Evolutionary conservation across 2,888 invertebrate genomes (phyloP), one percentile per base, ranked within the genome.

Genomic region (Geophilus truncorum): DNA sequence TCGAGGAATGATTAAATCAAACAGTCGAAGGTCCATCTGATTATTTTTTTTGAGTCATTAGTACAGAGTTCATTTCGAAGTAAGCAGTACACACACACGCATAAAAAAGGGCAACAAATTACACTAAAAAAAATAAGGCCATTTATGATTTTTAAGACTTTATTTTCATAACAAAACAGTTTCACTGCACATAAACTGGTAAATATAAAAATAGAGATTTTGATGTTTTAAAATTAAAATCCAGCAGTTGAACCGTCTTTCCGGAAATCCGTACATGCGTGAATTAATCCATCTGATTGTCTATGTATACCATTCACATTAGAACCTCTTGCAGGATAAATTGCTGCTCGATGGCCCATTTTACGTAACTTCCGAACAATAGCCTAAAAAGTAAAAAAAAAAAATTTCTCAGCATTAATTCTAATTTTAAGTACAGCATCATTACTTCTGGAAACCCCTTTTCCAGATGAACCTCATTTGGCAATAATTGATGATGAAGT

Each of bases 401-500:
- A 7, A 15, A 0, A 18, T 23, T n/a, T n/a, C n/a, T n/a, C n/a
- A n/a, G n/a, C n/a, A n/a, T n/a, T n/a, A n/a, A n/a, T n/a, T n/a
- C n/a, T n/a, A n/a, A n/a, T n/a, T n/a, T n/a, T n/a, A n/a, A n/a
- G 4, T 75, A 15, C 25, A 75, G 15, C 7, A 75, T 21, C n/a
- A 77, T 23, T 76, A 92, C 92, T 87, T 90, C 88, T 28, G 91
- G 90, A 80, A 92, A 89, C n/a, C 92, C 92, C 84, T 90, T 91
- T 87, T 92, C 94, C 84, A 94, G 92, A 62, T 89, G 86, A 0
- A 92, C 86, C 77, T 89, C 85, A 90, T 93, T 92, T 0, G 96
- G 95, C 82, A 91, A 90, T 62, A 95, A 88, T 86, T 96, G 96
- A 86, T 96, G 95, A 86, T 96, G 96, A 80, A 96, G 88, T 83